Conservation (phyloP, 2,113 vertebrate species). For the Narcine bancroftii region DNA sequence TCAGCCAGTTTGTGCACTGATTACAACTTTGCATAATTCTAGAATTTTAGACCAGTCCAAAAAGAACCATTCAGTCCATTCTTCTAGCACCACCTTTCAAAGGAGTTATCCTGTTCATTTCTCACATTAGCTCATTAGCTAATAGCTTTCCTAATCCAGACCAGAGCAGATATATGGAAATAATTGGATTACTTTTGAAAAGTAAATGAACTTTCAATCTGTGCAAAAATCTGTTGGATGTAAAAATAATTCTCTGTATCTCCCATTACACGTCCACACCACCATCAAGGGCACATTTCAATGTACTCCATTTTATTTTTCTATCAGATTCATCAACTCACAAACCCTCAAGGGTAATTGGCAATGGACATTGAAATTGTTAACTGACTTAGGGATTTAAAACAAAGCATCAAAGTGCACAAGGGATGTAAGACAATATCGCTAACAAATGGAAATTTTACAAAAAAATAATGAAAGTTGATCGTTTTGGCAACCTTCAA, state of each 20-base stretch:
- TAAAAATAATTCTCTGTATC: not conserved
- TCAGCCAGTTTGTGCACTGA: not conserved
- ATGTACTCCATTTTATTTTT: too few relatives aligned
- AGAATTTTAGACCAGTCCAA: not conserved
- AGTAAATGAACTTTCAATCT: not conserved
- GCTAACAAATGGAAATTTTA: not conserved
- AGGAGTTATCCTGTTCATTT: not conserved
- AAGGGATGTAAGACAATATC: not conserved
- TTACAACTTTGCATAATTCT: not conserved
- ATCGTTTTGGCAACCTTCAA: not conserved
- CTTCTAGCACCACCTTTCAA: not conserved
- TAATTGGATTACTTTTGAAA: too few relatives aligned
- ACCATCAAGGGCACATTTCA: too few relatives aligned
- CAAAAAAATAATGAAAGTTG: not conserved
- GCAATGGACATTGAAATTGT: too few relatives aligned
- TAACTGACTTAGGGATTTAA: not conserved
- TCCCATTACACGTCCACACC: too few relatives aligned
- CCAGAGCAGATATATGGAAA: too few relatives aligned
- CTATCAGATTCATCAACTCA: too few relatives aligned
- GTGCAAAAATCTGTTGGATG: not conserved
- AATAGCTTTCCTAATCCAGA: not conserved
- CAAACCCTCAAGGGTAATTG: too few relatives aligned
- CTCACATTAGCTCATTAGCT: not conserved
- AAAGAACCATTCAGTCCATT: not conserved
- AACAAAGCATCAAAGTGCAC: not conserved